Percentiles rank a stretch among this genome's conserved stretches.
These are phyloP conservation scores for Oryzias javanicus DNA, from an alignment of 2,113 vertebrate species.

Conservation along the genomic window DNA sequence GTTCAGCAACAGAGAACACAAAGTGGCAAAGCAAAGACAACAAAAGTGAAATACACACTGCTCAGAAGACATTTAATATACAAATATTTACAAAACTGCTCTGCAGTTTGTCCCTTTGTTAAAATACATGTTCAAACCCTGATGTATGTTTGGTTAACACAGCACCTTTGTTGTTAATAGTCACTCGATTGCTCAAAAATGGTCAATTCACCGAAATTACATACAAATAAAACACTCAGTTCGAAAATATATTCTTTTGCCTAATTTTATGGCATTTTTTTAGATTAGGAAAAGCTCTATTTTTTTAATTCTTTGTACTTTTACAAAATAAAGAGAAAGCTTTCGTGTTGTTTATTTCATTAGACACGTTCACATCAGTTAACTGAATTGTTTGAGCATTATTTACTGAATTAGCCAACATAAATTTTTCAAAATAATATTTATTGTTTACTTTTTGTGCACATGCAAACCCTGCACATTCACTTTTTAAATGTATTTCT, in stretches of 20 bases:
- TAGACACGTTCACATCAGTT: no score
- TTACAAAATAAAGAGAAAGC: no score
- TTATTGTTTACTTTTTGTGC: not conserved
- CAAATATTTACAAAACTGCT: slow-evolving; percentile 64
- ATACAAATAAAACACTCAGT: not conserved
- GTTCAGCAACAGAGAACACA: slow-evolving; percentile 11
- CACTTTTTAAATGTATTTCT: not conserved
- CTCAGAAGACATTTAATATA: slow-evolving; percentile 27
- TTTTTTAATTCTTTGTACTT: no score
- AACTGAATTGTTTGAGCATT: slow-evolving; percentile 1
- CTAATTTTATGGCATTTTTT: not conserved
- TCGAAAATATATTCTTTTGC: not conserved
- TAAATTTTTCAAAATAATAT: not conserved
- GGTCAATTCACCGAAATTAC: slow-evolving; percentile 22
- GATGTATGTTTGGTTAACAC: slow-evolving; percentile 11
- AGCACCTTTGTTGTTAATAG: slow-evolving; percentile 24
- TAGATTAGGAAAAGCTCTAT: no score
- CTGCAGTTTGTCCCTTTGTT: slow-evolving; percentile 47
- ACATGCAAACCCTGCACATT: not conserved
- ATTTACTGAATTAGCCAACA: not conserved
- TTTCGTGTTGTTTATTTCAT: no score
- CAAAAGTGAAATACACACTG: slow-evolving; percentile 12
- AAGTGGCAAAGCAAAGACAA: slow-evolving; percentile 4
- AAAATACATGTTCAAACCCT: slow-evolving; percentile 4
- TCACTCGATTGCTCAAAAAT: slow-evolving; percentile 4